Evolutionary conservation across 2,113 vertebrate genomes (phyloP).

Genomic region (Brienomyrus brachyistius): DNA sequence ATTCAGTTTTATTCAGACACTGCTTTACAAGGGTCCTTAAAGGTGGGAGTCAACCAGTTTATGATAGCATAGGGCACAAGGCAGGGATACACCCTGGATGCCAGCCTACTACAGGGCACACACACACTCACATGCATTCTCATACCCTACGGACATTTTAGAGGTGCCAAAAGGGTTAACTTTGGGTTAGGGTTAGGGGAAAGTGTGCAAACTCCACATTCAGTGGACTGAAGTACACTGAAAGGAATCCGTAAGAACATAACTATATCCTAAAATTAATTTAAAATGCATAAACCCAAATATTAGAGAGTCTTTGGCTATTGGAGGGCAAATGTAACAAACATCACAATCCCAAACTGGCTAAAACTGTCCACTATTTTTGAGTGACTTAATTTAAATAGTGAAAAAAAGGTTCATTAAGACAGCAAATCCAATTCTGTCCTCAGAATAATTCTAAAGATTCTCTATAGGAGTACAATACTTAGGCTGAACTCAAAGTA

Average conservation of each 20-base stretch:
- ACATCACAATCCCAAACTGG: neutral
- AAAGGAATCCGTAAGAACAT: neutral
- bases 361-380: neutral
- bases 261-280: neutral
- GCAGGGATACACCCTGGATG: neutral
- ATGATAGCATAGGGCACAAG: neutral
- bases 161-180: neutral
- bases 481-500: neutral
- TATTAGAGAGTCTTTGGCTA: neutral
- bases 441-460: neutral
- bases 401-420: neutral
- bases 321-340: neutral
- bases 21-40: neutral
- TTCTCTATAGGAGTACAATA: neutral
- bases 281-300: neutral
- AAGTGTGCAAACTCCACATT: neutral
- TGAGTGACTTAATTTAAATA: neutral
- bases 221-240: neutral
- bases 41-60: neutral
- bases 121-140: neutral
- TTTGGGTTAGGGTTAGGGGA: neutral
- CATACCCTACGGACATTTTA: neutral
- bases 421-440: neutral
- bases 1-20: neutral
- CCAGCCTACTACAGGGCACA: neutral